Evolutionary conservation across 2,113 vertebrate species (phyloP).

Genomic region (Micronycteris hirsuta): DNA sequence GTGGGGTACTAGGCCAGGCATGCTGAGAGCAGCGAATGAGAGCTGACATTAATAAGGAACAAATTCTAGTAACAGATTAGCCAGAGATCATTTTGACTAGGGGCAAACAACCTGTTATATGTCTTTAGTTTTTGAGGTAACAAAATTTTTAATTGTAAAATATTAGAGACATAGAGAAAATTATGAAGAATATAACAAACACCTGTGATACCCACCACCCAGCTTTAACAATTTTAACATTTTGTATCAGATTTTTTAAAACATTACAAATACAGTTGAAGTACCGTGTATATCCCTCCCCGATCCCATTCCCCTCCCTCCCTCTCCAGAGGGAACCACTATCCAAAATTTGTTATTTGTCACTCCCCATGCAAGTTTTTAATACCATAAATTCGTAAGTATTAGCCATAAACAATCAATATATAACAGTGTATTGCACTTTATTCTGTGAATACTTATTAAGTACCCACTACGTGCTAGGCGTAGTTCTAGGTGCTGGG

Average conservation of each 20-base stretch:
- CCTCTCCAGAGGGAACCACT: constrained; percentile 71
- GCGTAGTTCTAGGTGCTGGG: constrained; percentile 36
- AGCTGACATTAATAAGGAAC: not conserved
- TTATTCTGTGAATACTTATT: constrained; percentile 35
- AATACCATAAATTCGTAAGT: constrained; percentile 28
- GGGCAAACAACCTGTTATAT: constrained; percentile 15
- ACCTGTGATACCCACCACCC: constrained; percentile 60
- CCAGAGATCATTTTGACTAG: not conserved
- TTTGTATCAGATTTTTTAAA: constrained; percentile 34
- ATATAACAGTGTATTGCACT: constrained; percentile 5
- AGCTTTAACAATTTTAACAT: constrained; percentile 51
- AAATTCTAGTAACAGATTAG: constrained; percentile 16
- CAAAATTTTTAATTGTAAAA: constrained; percentile 31
- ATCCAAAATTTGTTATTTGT: constrained; percentile 53
- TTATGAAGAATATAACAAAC: constrained; percentile 44
- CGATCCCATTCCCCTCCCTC: constrained; percentile 56
- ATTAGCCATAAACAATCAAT: constrained; percentile 3
- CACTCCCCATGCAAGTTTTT: constrained; percentile 43
- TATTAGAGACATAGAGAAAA: constrained; percentile 52
- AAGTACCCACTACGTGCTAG: not conserved
- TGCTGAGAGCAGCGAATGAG: not conserved
- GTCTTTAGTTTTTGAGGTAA: constrained; percentile 32
- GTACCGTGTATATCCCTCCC: constrained; percentile 48
- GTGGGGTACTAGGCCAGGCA: not conserved
- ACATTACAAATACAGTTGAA: constrained; percentile 47